phyloP scores from a whole-genome alignment of 2,888 invertebrate genomes.

The Strigamia crassipes region DNA sequence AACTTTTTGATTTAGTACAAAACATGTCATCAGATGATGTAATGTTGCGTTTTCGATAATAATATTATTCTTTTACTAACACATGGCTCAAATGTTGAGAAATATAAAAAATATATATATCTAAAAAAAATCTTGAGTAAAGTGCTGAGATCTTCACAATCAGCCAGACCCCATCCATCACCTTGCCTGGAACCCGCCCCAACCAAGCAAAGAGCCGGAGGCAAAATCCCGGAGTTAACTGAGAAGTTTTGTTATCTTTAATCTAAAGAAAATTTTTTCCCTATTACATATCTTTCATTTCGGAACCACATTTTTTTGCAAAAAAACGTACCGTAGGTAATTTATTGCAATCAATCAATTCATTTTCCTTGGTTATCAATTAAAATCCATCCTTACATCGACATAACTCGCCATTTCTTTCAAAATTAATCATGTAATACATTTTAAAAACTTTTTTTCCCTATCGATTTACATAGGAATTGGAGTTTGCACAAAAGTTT shows the following conservation, averaged over 20 bases:
- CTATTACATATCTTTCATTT: slow-evolving; percentile 15
- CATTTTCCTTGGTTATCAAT: slow-evolving; percentile 26
- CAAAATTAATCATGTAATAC: background rate
- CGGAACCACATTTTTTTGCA: background rate
- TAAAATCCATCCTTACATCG: background rate
- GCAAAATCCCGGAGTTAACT: slow-evolving; percentile 41
- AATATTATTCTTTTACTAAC: background rate
- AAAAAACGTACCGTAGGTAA: background rate
- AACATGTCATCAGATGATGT: too few species aligned
- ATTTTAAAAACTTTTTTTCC: slow-evolving; percentile 10
- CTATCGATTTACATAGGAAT: slow-evolving; percentile 23
- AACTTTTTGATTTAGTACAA: too few species aligned
- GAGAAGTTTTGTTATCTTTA: slow-evolving; percentile 38
- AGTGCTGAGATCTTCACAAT: slow-evolving; percentile 42
- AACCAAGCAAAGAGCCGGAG: slow-evolving; percentile 1
- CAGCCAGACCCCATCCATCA: slow-evolving; percentile 37
- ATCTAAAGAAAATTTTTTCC: background rate
- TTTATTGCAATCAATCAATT: slow-evolving; percentile 23
- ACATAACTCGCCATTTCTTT: background rate
- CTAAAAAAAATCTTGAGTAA: slow-evolving; percentile 16
- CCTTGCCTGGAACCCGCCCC: slow-evolving; percentile 23
- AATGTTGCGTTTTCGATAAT: too few species aligned
- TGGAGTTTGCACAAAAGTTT: slow-evolving; percentile 25
- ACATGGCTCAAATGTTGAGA: background rate
- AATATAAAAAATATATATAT: background rate